Evolutionary conservation across 2,888 invertebrate genomes (phyloP).

Genomic region (Dysmachus trigonus): DNA sequence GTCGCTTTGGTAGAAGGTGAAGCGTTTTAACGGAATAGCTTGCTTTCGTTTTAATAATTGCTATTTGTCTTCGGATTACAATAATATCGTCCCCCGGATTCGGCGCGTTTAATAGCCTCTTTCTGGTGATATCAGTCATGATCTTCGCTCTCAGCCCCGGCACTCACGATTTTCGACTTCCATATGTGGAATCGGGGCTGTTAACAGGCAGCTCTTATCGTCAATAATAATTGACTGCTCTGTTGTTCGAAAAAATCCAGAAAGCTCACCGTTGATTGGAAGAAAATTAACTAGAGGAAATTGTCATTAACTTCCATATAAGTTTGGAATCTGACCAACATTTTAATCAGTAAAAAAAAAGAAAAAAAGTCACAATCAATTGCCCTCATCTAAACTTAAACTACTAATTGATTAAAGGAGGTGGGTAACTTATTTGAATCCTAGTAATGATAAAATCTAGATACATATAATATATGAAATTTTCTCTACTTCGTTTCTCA

Average conservation of each 20-base stretch:
- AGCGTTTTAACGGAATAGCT: not conserved
- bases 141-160: not conserved
- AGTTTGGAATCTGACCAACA: not conserved
- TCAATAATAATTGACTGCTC: not conserved
- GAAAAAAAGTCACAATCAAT: not conserved
- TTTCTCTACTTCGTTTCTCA: too few species aligned
- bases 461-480: too few species aligned
- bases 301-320: not conserved
- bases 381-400: not conserved
- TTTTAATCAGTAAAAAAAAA: not conserved
- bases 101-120: not conserved
- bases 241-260: not conserved
- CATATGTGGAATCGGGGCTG: not conserved
- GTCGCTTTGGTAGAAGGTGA: not conserved
- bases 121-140: not conserved
- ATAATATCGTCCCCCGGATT: not conserved
- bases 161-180: not conserved
- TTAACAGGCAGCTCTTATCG: not conserved
- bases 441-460: too few species aligned
- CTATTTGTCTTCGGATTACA: slow-evolving; percentile 8
- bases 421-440: too few species aligned
- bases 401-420: too few species aligned
- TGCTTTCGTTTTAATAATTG: slow-evolving; percentile 16
- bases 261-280: not conserved
- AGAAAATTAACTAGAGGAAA: not conserved